Evolutionary conservation across 2,888 invertebrate genomes (phyloP).

Genomic region (Euproctis similis): DNA sequence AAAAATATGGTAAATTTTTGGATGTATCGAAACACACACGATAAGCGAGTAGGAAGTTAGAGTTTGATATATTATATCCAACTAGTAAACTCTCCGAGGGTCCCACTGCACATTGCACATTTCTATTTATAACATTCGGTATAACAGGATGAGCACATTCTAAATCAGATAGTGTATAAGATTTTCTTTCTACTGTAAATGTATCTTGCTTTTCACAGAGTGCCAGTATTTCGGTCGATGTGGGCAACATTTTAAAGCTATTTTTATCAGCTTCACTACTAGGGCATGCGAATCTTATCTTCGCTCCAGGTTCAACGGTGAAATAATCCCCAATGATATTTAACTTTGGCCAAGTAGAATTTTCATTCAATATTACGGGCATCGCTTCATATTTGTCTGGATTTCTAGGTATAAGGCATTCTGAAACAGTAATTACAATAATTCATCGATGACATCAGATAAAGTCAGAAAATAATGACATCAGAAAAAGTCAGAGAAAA

Average conservation of each 20-base stretch:
- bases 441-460: too few relatives aligned
- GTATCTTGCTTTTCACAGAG: constrained; percentile 14
- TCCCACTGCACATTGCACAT: constrained; percentile 12
- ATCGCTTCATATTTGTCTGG: constrained; percentile 3
- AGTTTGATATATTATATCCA: constrained; percentile 15
- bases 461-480: too few relatives aligned
- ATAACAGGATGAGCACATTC: constrained; percentile 12
- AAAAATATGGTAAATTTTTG: too few relatives aligned
- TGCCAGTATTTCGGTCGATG: constrained; percentile 8
- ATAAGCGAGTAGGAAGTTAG: too few relatives aligned
- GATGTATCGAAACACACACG: too few relatives aligned
- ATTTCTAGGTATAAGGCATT: constrained; percentile 16
- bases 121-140: constrained; percentile 9
- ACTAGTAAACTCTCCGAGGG: constrained; percentile 19
- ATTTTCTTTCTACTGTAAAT: constrained; percentile 10
- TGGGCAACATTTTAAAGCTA: constrained; percentile 11
- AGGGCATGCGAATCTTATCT: constrained; percentile 16
- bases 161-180: constrained; percentile 17
- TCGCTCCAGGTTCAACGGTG: constrained; percentile 5
- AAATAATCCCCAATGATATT: constrained; percentile 5
- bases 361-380: constrained; percentile 15
- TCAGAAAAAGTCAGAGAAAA: too few relatives aligned
- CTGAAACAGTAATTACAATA: constrained; percentile 20
- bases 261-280: constrained; percentile 8
- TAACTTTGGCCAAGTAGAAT: constrained; percentile 12